A percentile compares a stretch with the other conserved stretches of the same genome.
Evolutionary conservation across 2,888 invertebrate genomes (phyloP).

Genomic region (Rhingia rostrata): DNA sequence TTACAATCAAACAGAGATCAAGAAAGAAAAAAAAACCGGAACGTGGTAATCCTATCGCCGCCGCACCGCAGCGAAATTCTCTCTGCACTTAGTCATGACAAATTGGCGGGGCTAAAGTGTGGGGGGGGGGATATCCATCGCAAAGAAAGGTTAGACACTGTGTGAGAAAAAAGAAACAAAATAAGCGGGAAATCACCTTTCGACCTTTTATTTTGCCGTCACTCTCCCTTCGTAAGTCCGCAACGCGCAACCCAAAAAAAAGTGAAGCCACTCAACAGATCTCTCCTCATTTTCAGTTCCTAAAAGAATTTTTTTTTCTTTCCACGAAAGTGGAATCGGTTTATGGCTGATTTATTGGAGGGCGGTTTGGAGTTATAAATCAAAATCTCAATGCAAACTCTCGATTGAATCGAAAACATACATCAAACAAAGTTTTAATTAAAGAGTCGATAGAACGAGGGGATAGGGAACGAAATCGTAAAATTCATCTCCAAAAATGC

Average conservation of each 20-base stretch:
- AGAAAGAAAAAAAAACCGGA: constrained; percentile 16
- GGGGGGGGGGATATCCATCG: background rate
- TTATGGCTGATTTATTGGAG: constrained; percentile 69
- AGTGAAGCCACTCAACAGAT: constrained; percentile 31
- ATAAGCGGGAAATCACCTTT: constrained; percentile 22
- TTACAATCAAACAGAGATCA: background rate
- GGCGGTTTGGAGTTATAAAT: constrained; percentile 62
- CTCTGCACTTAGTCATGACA: constrained; percentile 6
- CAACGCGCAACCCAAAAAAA: constrained; percentile 40
- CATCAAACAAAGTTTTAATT: constrained; percentile 43
- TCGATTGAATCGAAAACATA: background rate
- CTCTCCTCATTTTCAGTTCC: constrained; percentile 41
- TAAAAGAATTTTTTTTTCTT: constrained; percentile 21
- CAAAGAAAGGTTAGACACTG: background rate
- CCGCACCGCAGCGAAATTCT: constrained; percentile 17
- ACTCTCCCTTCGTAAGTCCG: constrained; percentile 4
- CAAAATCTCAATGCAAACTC: constrained; percentile 18
- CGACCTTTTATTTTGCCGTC: constrained; percentile 15
- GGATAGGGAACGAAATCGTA: constrained; percentile 14
- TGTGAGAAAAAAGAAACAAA: constrained; percentile 20
- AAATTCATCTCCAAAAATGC: background rate
- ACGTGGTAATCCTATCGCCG: constrained; percentile 1
- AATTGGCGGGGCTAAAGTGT: background rate
- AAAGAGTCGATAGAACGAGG: constrained; percentile 37
- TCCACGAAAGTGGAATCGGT: constrained; percentile 38